Percentiles rank a stretch among this genome's conserved stretches.
These are phyloP conservation scores for Hemitrygon akajei DNA, from an alignment of 2,797 vertebrate genomes.

Conservation along the genomic window DNA sequence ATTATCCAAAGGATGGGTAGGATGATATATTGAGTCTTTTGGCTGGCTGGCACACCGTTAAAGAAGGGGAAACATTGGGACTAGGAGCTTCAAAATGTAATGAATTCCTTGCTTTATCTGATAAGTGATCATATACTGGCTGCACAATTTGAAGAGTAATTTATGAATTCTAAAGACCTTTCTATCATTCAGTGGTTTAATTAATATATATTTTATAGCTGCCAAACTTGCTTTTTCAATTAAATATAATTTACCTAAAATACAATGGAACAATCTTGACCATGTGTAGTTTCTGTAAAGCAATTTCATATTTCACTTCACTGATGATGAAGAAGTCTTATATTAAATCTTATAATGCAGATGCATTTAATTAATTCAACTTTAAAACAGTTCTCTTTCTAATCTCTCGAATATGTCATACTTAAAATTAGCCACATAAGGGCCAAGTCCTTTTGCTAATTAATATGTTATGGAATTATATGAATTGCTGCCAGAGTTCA, in stretches of 20 bases:
- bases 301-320: conserved; percentile 62
- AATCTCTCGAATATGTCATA: conserved; percentile 69
- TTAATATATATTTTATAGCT: neutral
- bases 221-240: neutral
- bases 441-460: conserved; percentile 57
- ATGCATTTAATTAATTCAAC: conserved; percentile 69
- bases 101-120: neutral
- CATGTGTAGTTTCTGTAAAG: neutral
- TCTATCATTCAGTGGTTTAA: neutral
- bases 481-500: conserved; percentile 52
- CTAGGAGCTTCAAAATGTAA: neutral
- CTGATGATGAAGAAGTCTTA: conserved; percentile 61
- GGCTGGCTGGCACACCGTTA: neutral
- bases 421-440: conserved; percentile 65
- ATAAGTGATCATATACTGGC: neutral
- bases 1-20: neutral
- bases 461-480: conserved; percentile 60
- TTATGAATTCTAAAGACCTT: neutral
- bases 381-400: conserved; percentile 56
- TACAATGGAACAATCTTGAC: neutral
- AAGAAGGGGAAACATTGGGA: neutral
- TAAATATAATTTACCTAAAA: neutral
- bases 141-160: neutral
- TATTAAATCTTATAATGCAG: conserved; percentile 56
- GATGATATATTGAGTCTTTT: neutral